phyloP scores from a whole-genome alignment of 2,888 invertebrate species.

The Opisthograptis luteolata region DNA sequence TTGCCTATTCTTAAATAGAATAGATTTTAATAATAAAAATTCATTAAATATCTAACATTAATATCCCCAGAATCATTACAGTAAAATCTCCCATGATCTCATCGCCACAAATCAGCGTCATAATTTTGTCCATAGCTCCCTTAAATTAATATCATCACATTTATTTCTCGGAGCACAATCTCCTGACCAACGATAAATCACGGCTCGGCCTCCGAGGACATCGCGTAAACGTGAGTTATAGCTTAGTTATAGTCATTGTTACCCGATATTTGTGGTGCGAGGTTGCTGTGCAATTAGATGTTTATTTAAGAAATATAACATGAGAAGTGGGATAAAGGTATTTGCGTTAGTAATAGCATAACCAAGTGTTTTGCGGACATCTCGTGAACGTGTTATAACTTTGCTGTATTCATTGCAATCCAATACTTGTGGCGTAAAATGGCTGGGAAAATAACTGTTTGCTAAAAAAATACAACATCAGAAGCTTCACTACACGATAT shows the following conservation, averaged over 20 bases:
- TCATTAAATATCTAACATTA: no score
- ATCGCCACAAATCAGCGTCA: conserved; percentile 10
- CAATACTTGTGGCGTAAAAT: conserved; percentile 46
- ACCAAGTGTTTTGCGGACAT: conserved; percentile 52
- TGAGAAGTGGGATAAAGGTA: no score
- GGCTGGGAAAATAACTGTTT: conserved; percentile 1
- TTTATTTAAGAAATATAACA: conserved; percentile 3
- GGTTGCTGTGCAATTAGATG: conserved; percentile 20
- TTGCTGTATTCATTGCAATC: conserved; percentile 67
- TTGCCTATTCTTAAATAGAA: no score
- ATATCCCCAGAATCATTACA: no score
- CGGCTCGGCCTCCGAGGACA: conserved; percentile 51
- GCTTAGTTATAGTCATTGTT: conserved; percentile 67
- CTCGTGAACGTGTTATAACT: conserved; percentile 63
- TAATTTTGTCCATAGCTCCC: conserved; percentile 15
- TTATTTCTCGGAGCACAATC: conserved; percentile 65
- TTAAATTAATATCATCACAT: conserved; percentile 44
- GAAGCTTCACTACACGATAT: no score
- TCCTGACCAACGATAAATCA: conserved; percentile 65
- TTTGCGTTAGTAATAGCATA: conserved; percentile 3
- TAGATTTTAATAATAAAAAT: no score
- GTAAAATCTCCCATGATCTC: not conserved
- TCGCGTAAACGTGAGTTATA: conserved; percentile 63
- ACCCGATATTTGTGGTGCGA: conserved; percentile 51
- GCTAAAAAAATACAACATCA: conserved; percentile 20